A percentile compares a stretch with the other conserved stretches of the same genome.
phyloP scores from a whole-genome alignment of 2,797 vertebrate genomes.

The Platyrinchus mystaceus region DNA sequence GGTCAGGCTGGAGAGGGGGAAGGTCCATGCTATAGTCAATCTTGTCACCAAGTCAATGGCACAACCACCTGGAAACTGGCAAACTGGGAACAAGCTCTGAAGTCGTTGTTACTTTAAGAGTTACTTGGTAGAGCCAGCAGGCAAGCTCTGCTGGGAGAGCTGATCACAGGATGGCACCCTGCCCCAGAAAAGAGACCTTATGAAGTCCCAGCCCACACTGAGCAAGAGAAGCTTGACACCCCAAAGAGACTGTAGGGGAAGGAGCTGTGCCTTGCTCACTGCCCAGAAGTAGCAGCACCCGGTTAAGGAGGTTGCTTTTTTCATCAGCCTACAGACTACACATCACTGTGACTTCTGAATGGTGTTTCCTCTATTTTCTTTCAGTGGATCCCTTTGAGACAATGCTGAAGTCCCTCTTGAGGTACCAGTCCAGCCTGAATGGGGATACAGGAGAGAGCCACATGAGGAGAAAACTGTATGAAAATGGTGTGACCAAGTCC shows the following conservation, averaged over 20 bases:
- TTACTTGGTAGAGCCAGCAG: background rate
- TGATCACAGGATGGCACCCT: background rate
- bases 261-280: background rate
- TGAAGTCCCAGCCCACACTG: background rate
- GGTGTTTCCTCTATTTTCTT: conserved; percentile 37
- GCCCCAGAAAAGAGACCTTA: background rate
- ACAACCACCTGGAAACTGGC: background rate
- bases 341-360: background rate
- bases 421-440: conserved; percentile 84
- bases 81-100: background rate
- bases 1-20: background rate
- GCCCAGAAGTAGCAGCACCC: background rate
- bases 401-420: conserved; percentile 93
- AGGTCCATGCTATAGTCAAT: background rate
- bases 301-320: background rate
- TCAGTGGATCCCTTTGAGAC: conserved; percentile 94
- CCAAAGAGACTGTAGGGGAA: background rate
- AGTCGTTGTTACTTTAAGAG: background rate
- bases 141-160: background rate
- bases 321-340: background rate
- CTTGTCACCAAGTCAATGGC: background rate
- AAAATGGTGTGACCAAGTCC: conserved; percentile 83
- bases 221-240: background rate
- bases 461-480: conserved; percentile 87
- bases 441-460: conserved; percentile 78